Evolutionary conservation across 2,888 invertebrate species (phyloP).

Genomic region (Phyllotreta striolata): DNA sequence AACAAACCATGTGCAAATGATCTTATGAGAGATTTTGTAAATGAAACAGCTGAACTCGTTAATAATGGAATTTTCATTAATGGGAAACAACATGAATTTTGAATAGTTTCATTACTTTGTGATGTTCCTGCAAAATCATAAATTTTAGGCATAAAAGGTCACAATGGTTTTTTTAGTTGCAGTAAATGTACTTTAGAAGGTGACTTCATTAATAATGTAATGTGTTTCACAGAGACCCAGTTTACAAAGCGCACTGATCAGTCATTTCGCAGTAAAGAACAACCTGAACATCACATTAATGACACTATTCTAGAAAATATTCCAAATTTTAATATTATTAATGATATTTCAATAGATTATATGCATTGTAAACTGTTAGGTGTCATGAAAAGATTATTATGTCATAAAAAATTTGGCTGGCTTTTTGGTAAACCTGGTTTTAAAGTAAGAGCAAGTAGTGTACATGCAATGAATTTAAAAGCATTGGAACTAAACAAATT

Average conservation of each 20-base stretch:
- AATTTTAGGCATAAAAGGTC: constrained; percentile 34
- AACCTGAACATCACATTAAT: constrained; percentile 26
- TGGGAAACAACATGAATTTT: constrained; percentile 11
- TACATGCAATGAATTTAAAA: constrained; percentile 7
- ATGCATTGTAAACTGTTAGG: constrained; percentile 17
- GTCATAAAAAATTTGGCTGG: constrained; percentile 30
- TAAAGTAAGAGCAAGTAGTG: constrained; percentile 27
- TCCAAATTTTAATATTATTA: constrained; percentile 24
- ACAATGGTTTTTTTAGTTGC: constrained; percentile 29
- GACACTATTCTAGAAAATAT: constrained; percentile 23
- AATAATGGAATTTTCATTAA: constrained; percentile 29
- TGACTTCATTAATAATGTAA: constrained; percentile 21
- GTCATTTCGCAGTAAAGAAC: constrained; percentile 21
- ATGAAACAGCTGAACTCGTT: constrained; percentile 19
- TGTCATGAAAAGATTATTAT: constrained; percentile 21
- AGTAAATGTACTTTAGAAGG: constrained; percentile 28
- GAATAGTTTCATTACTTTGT: constrained; percentile 31
- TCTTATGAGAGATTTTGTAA: constrained; percentile 30
- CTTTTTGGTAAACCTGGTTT: constrained; percentile 28
- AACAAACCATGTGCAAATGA: constrained; percentile 27
- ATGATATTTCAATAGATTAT: constrained; percentile 27
- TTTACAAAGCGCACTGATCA: constrained; percentile 19
- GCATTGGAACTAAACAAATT: constrained; percentile 25
- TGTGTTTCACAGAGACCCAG: constrained; percentile 22
- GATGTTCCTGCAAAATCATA: constrained; percentile 37